A percentile compares a stretch with the other conserved stretches of the same genome.
Conservation (phyloP, 2,797 vertebrate genomes). For the Catamblyrhynchus diadema region DNA sequence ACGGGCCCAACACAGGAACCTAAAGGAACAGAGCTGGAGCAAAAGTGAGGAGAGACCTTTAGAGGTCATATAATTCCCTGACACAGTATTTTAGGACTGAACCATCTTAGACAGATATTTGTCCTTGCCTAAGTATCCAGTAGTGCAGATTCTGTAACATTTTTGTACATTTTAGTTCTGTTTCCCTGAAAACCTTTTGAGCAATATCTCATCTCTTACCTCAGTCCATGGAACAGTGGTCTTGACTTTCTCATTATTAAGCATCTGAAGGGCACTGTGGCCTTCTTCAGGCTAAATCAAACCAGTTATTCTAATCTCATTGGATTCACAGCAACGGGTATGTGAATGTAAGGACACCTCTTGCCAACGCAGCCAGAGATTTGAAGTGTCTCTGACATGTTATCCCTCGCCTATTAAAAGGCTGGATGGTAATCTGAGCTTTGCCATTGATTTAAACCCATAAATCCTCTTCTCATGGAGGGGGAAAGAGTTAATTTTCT, state of each 20-base stretch:
- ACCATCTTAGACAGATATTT: background rate
- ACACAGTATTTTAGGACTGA: background rate
- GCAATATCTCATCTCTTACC: background rate
- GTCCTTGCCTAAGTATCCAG: background rate
- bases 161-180: background rate
- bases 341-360: background rate
- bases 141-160: background rate
- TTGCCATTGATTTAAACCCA: background rate
- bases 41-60: background rate
- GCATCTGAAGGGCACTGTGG: background rate
- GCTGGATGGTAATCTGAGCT: background rate
- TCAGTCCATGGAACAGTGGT: background rate
- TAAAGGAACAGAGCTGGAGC: fast-evolving
- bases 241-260: background rate
- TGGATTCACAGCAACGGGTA: background rate
- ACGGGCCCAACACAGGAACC: background rate
- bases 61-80: background rate
- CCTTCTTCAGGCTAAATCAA: background rate
- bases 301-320: background rate
- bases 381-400: background rate
- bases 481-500: background rate
- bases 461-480: background rate
- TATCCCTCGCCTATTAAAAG: background rate
- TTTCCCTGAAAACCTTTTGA: background rate
- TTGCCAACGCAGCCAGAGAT: background rate